Conservation (phyloP, 2,888 invertebrate species). For the Fissipunctia ypsillon region DNA sequence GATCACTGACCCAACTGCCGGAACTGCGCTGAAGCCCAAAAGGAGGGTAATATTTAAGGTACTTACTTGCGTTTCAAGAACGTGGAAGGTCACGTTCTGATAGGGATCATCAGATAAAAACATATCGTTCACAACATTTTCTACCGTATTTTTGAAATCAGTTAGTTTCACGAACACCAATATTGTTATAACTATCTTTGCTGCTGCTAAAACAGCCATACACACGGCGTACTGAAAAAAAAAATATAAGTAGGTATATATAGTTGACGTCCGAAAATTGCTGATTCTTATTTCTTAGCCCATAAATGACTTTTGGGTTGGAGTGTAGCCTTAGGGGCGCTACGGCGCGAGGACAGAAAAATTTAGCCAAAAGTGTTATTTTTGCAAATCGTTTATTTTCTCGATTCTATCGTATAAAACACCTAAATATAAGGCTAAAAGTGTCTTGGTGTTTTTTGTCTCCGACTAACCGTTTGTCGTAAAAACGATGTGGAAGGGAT, state of each 20-base stretch:
- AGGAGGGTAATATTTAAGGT: background rate
- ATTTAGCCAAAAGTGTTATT: no score
- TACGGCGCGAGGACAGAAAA: no score
- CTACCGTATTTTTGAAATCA: background rate
- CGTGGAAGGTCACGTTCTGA: slow-evolving; percentile 45
- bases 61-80: slow-evolving; percentile 51
- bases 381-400: no score
- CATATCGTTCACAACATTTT: slow-evolving; percentile 14
- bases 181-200: slow-evolving; percentile 45
- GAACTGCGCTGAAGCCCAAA: background rate
- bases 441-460: no score
- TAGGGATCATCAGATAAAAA: slow-evolving; percentile 26
- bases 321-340: no score
- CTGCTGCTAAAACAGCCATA: slow-evolving; percentile 50
- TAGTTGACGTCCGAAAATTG: no score
- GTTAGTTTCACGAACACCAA: slow-evolving; percentile 18
- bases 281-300: no score
- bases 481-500: no score
- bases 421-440: no score
- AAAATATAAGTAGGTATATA: background rate
- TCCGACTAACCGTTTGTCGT: no score
- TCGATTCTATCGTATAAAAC: no score
- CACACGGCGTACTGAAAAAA: slow-evolving; percentile 55
- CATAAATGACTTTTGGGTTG: no score
- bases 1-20: background rate